A percentile compares a stretch with the other conserved stretches of the same genome.
These are phyloP conservation scores for Ophion ventricosus DNA, from an alignment of 2,888 invertebrate species.

Conservation along the genomic window DNA sequence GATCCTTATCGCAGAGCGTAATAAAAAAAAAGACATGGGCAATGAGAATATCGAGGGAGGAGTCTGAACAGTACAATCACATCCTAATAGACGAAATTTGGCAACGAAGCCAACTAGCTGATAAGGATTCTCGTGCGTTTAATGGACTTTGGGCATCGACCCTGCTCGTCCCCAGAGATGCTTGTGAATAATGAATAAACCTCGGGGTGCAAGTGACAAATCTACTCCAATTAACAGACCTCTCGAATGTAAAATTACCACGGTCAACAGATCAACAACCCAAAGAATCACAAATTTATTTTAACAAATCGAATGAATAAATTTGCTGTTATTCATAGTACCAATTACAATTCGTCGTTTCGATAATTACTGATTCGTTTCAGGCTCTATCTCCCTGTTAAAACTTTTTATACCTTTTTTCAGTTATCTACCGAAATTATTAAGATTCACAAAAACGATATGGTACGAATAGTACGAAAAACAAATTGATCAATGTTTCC, in stretches of 20 bases:
- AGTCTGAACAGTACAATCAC: conserved; percentile 54
- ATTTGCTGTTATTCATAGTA: not conserved
- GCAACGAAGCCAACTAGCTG: conserved; percentile 54
- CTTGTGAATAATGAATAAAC: conserved; percentile 56
- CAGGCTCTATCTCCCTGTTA: not conserved
- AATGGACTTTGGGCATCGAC: conserved; percentile 58
- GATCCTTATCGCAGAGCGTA: not conserved
- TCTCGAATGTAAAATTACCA: not conserved
- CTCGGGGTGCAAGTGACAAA: not conserved
- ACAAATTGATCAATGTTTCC: not conserved
- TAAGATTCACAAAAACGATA: not conserved
- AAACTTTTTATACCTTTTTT: not conserved
- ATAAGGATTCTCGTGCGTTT: conserved; percentile 59
- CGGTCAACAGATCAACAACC: not conserved
- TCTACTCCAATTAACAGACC: conserved; percentile 12
- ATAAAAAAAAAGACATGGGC: conserved; percentile 21
- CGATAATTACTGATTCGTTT: not conserved
- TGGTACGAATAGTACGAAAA: not conserved
- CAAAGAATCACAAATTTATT: not conserved
- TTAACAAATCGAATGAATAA: not conserved
- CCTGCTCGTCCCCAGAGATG: conserved; percentile 21
- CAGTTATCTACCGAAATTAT: not conserved
- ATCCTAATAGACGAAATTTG: conserved; percentile 62
- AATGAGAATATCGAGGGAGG: conserved; percentile 27
- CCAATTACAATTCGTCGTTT: not conserved